Evolutionary conservation across 64 coral and sea anemone genomes (phyloP).

Genomic region (Stichodactyla mertensii): DNA sequence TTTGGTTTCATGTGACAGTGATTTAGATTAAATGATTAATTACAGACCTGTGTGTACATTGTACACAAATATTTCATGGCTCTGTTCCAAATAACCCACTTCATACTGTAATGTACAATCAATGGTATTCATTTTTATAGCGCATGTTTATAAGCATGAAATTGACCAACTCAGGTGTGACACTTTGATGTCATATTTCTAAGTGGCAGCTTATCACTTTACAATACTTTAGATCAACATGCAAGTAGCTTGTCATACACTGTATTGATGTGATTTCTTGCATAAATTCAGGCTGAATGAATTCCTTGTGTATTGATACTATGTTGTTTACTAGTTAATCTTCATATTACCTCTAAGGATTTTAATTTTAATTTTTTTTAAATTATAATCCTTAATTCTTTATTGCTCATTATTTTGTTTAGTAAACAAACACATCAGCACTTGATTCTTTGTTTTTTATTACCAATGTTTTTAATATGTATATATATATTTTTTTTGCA

Average conservation of each 20-base stretch:
- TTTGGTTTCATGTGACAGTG: too few species aligned
- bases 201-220: slow-evolving; percentile 1
- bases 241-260: background rate
- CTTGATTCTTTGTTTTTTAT: background rate
- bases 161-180: background rate
- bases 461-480: background rate
- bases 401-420: too few species aligned
- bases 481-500: background rate
- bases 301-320: too few species aligned
- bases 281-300: too few species aligned
- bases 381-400: too few species aligned
- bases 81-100: background rate
- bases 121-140: background rate
- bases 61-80: background rate
- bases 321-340: too few species aligned
- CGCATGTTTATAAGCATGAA: background rate
- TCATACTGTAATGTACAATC: background rate
- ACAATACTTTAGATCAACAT: background rate
- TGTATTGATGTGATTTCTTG: background rate
- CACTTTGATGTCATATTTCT: background rate
- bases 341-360: background rate
- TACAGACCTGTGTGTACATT: background rate
- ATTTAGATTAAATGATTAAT: background rate
- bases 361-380: background rate
- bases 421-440: background rate